phyloP scores from a whole-genome alignment of 2,888 invertebrate species.

The Podabrus alpinus region DNA sequence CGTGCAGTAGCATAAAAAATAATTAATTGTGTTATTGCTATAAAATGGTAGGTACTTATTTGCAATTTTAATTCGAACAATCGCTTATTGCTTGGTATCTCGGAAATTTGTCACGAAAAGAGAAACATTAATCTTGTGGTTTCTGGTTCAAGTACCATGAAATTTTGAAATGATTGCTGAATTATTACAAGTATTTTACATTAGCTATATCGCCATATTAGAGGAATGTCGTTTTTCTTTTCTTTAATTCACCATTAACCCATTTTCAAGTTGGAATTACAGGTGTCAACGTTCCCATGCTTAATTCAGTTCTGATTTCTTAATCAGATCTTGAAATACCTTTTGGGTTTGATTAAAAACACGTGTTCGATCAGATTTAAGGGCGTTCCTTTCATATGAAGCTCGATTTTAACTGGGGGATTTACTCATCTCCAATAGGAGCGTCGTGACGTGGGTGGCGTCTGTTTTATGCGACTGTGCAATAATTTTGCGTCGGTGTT shows the following conservation, averaged over 20 bases:
- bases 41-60: neutral
- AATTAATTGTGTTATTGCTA: neutral
- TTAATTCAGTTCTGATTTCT: neutral
- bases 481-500: slow-evolving; percentile 20
- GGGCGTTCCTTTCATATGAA: slow-evolving; percentile 37
- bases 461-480: slow-evolving; percentile 26
- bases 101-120: neutral
- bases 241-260: neutral
- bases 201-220: neutral
- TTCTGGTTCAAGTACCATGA: neutral
- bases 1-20: neutral
- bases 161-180: neutral
- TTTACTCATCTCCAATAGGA: slow-evolving; percentile 40
- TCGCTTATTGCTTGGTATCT: neutral
- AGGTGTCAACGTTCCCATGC: neutral
- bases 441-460: slow-evolving; percentile 26
- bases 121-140: neutral
- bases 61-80: neutral
- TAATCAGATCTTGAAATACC: neutral
- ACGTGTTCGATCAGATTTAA: slow-evolving; percentile 1
- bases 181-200: neutral
- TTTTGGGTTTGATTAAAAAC: neutral
- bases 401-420: slow-evolving; percentile 22
- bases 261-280: neutral
- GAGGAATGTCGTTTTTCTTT: neutral